phyloP scores from a whole-genome alignment of 2,888 invertebrate species.

The Pinctada fucata region DNA sequence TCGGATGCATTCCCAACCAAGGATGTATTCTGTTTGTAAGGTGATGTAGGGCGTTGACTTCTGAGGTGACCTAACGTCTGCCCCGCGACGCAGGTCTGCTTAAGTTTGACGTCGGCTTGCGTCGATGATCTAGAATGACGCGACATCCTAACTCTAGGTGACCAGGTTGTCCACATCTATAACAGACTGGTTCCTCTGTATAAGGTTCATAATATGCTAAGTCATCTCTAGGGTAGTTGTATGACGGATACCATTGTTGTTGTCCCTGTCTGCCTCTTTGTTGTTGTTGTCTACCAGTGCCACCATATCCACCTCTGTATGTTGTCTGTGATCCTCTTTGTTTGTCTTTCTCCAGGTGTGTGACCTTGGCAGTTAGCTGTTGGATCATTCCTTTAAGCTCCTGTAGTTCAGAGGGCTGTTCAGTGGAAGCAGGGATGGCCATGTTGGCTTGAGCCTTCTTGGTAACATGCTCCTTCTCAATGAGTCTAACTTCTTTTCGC shows the following conservation, averaged over 20 bases:
- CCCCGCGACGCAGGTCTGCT: too few relatives aligned
- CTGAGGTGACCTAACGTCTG: too few relatives aligned
- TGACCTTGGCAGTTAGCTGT: slow-evolving; percentile 2
- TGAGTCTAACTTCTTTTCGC: background rate
- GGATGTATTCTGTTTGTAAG: background rate
- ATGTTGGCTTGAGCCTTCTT: background rate
- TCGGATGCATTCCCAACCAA: background rate
- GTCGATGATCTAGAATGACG: too few relatives aligned
- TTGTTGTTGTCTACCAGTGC: too few relatives aligned
- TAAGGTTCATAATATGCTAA: too few relatives aligned
- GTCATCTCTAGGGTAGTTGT: background rate
- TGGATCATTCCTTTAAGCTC: slow-evolving; percentile 8
- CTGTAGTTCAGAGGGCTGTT: background rate
- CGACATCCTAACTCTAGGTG: too few relatives aligned
- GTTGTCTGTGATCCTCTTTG: background rate
- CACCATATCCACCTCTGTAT: background rate
- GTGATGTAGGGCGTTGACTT: background rate
- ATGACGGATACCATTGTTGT: background rate
- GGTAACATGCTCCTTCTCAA: slow-evolving; percentile 11
- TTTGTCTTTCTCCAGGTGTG: background rate
- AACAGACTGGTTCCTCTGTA: too few relatives aligned
- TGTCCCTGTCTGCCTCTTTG: background rate
- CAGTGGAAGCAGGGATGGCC: background rate
- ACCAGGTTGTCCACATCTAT: too few relatives aligned
- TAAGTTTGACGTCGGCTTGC: too few relatives aligned